phyloP scores from a whole-genome alignment of 2,113 vertebrate species.

The Seriola dumerili region DNA sequence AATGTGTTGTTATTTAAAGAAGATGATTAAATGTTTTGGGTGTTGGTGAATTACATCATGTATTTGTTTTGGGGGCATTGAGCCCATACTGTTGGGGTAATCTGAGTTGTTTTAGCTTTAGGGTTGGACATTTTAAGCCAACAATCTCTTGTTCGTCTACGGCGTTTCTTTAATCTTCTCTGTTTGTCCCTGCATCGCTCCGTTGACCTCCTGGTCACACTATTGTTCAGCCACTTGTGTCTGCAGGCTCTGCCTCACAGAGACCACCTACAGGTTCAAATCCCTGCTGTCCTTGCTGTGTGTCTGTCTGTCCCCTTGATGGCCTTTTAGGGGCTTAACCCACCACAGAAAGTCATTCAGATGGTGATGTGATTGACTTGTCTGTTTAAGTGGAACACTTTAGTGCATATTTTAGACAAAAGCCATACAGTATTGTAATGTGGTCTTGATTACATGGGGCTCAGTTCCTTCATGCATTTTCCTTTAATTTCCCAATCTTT shows the following conservation, averaged over 20 bases:
- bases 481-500: neutral
- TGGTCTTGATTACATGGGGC: neutral
- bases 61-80: neutral
- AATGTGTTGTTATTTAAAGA: neutral
- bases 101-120: conserved; percentile 7
- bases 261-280: conserved; percentile 64
- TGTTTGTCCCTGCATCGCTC: conserved; percentile 19
- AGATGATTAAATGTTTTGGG: neutral
- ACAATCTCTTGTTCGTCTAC: conserved; percentile 41
- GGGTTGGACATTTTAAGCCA: conserved; percentile 17
- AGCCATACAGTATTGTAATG: neutral
- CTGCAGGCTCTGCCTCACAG: conserved; percentile 10
- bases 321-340: conserved; percentile 31
- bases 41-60: neutral
- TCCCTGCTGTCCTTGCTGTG: conserved; percentile 21
- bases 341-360: neutral
- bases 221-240: conserved; percentile 60
- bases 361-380: neutral
- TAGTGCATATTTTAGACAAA: neutral
- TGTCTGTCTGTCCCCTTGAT: conserved; percentile 8
- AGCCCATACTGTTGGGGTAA: neutral
- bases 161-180: conserved; percentile 52
- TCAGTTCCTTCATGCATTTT: neutral
- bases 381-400: neutral
- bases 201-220: conserved; percentile 48